Conservation (phyloP, 1,140 invertebrate species). For the Stegodyphus dumicola region DNA sequence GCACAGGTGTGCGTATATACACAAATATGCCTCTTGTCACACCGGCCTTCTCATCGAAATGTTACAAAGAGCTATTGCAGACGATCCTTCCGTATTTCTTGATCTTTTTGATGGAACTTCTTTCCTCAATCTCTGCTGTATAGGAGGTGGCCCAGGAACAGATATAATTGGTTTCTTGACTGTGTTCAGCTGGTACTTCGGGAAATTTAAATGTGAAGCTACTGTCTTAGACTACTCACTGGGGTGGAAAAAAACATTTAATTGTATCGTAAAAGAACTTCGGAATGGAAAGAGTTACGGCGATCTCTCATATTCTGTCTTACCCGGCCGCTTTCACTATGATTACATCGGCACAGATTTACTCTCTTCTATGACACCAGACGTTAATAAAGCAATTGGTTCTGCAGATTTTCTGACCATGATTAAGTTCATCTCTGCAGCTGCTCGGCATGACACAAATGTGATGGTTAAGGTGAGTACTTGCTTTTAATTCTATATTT, state of each 20-base stretch:
- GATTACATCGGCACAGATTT: not conserved
- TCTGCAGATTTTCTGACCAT: constrained; percentile 12
- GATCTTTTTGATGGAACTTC: too few species aligned
- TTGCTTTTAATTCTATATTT: not conserved
- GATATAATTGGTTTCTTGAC: not conserved
- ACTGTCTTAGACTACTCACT: not conserved
- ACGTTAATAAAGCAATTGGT: not conserved
- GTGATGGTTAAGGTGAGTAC: constrained; percentile 2
- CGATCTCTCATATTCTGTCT: not conserved
- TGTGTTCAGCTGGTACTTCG: not conserved
- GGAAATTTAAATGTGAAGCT: not conserved
- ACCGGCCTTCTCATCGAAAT: not conserved
- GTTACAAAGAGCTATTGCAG: too few species aligned
- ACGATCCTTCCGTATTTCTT: too few species aligned
- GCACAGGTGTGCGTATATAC: not conserved
- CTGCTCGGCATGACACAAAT: not conserved
- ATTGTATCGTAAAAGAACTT: not conserved
- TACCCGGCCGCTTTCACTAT: not conserved
- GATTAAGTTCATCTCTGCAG: constrained; percentile 26
- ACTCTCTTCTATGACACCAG: not conserved
- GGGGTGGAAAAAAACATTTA: constrained; percentile 1
- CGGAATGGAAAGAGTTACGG: not conserved
- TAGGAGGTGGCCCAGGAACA: not conserved
- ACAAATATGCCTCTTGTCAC: not conserved
- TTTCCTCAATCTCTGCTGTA: not conserved